These are phyloP conservation scores for Meles meles DNA, from an alignment of 2,113 vertebrate species.

Conservation along the genomic window DNA sequence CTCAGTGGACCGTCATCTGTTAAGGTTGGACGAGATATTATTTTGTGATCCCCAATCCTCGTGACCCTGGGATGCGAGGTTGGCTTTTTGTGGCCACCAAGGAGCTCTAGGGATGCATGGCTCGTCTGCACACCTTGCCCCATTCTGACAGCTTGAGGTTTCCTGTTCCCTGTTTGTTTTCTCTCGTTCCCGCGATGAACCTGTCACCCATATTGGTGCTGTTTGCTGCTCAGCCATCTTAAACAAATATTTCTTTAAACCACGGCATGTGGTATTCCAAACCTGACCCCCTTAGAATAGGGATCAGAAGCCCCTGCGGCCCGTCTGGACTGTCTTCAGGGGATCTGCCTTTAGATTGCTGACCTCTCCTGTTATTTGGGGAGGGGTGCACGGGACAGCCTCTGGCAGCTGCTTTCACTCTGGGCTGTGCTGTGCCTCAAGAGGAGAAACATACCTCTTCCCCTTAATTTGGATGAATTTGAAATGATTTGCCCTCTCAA, in stretches of 20 bases:
- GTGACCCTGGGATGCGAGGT: neutral
- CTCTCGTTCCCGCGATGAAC: constrained; percentile 10
- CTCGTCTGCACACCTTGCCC: neutral
- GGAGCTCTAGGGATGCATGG: neutral
- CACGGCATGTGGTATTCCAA: constrained; percentile 56
- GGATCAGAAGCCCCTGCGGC: neutral
- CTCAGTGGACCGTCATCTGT: fast-evolving
- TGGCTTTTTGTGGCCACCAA: neutral
- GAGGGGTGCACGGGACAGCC: fast-evolving
- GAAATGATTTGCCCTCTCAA: neutral
- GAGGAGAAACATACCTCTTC: neutral
- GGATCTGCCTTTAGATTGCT: neutral
- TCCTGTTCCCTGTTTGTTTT: constrained; percentile 63
- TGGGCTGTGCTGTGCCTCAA: neutral
- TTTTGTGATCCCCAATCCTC: neutral
- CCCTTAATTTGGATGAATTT: neutral
- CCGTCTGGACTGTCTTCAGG: neutral
- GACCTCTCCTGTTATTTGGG: neutral
- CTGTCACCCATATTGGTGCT: constrained; percentile 34
- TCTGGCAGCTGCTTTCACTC: neutral
- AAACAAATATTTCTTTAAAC: constrained; percentile 45
- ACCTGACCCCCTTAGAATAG: constrained; percentile 59
- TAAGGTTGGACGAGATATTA: neutral
- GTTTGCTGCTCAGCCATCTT: constrained; percentile 62
- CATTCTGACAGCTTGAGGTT: constrained; percentile 34